Conservation (phyloP, 2,797 vertebrate species). For the Holocentrus rufus region DNA sequence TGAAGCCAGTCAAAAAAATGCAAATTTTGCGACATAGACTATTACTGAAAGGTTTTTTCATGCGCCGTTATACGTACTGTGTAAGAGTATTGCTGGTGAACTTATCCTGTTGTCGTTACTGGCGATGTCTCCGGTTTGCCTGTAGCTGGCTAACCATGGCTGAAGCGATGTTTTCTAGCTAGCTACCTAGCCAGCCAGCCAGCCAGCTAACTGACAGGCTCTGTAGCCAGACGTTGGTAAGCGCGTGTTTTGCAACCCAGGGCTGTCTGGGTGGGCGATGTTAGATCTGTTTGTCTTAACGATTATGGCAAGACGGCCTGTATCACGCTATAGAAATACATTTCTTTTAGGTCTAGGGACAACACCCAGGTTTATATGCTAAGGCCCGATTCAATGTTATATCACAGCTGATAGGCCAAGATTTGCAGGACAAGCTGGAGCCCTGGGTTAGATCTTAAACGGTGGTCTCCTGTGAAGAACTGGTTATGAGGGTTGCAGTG, state of each 20-base stretch:
- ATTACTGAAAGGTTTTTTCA: conserved; percentile 50
- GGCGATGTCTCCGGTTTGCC: conserved; percentile 54
- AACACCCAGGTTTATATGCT: conserved; percentile 44
- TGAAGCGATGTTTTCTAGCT: conserved; percentile 49
- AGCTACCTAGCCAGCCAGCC: conserved; percentile 50
- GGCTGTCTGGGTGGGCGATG: conserved; percentile 48
- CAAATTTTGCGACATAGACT: conserved; percentile 28
- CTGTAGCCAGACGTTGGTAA: conserved; percentile 45
- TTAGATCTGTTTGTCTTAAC: conserved; percentile 14
- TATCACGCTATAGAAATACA: background rate
- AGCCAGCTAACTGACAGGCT: conserved; percentile 70
- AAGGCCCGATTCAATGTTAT: conserved; percentile 5
- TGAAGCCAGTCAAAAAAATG: conserved; percentile 47
- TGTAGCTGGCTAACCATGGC: conserved; percentile 57
- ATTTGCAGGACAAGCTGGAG: conserved; percentile 2
- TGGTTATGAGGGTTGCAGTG: background rate
- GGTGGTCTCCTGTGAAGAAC: no score
- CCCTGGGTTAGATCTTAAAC: background rate
- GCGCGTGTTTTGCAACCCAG: conserved; percentile 62
- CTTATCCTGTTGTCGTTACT: conserved; percentile 33
- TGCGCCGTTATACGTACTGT: background rate
- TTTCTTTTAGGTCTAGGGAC: conserved; percentile 30
- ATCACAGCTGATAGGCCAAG: background rate
- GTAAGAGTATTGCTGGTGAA: background rate
- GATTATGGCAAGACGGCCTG: background rate